These are phyloP conservation scores for Drosophila meridiana DNA, from an alignment of 2,888 invertebrate species.

Conservation along the genomic window DNA sequence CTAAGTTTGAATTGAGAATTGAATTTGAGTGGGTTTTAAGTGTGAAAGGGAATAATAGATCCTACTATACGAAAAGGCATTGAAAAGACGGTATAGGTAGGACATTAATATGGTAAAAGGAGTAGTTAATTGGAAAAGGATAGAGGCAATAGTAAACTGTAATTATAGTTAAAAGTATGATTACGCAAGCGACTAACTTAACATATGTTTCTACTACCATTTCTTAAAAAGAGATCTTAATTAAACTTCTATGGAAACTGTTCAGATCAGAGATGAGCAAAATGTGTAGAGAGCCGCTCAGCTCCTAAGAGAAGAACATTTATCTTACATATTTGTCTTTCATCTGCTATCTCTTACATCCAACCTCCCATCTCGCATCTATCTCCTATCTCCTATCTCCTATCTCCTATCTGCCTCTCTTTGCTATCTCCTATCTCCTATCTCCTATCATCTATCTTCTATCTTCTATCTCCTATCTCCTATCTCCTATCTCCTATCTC, in stretches of 20 bases:
- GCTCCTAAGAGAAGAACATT: neutral
- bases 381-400: no score
- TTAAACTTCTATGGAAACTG: no score
- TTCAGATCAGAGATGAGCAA: no score
- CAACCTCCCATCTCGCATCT: neutral
- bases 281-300: no score
- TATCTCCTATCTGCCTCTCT: neutral
- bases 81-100: neutral
- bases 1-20: neutral
- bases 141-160: neutral
- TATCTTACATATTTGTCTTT: neutral
- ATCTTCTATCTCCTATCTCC: no score
- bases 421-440: no score
- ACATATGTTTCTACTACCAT: no score
- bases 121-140: neutral
- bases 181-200: no score
- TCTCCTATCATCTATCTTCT: no score
- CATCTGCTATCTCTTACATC: neutral
- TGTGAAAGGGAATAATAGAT: neutral
- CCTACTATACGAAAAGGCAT: neutral
- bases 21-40: neutral
- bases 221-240: no score
- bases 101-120: neutral
- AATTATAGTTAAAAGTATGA: no score
- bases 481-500: neutral